phyloP scores from a whole-genome alignment of 37 sponge, comb jelly and placozoan species.

The Chondrilla cf. caribensis region DNA sequence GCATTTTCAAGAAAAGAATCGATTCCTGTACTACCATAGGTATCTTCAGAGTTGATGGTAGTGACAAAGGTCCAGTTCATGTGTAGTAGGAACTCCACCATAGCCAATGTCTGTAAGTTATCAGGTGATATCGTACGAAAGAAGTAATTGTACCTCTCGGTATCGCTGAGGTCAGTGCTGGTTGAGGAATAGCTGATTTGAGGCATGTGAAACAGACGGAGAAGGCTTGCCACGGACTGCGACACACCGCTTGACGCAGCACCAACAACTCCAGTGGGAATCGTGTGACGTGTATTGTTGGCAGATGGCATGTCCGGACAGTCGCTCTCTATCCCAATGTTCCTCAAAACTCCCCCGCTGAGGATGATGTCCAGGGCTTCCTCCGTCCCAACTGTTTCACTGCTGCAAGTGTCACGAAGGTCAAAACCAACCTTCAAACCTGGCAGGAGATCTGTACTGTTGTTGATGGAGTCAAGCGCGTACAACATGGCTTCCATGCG shows the following conservation, averaged over 20 bases:
- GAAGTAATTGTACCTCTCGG: conserved; percentile 73
- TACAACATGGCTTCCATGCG: conserved; percentile 88
- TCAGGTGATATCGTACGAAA: conserved; percentile 85
- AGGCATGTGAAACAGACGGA: conserved; percentile 66
- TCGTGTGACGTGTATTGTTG: neutral
- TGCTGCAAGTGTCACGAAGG: conserved; percentile 87
- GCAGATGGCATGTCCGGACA: neutral
- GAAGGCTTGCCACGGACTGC: conserved; percentile 67
- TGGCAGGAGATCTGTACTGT: conserved; percentile 43
- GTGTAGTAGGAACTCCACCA: conserved; percentile 57
- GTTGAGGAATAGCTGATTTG: conserved; percentile 89
- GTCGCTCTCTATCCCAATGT: conserved; percentile 29
- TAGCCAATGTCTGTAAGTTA: conserved; percentile 76
- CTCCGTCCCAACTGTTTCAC: conserved; percentile 63
- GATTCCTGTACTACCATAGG: conserved; percentile 65
- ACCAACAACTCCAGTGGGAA: conserved; percentile 68
- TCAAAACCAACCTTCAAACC: conserved; percentile 76
- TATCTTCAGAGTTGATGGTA: conserved; percentile 41
- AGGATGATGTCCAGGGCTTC: conserved; percentile 75
- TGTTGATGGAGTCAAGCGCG: conserved; percentile 72
- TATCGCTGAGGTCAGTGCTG: conserved; percentile 67
- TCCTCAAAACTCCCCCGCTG: conserved; percentile 40
- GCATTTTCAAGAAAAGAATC: conserved; percentile 35
- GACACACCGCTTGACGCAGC: conserved; percentile 68
- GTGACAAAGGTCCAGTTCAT: conserved; percentile 75